These are phyloP conservation scores for Cairina moschata DNA, from an alignment of 2,113 vertebrate genomes.

Conservation along the genomic window DNA sequence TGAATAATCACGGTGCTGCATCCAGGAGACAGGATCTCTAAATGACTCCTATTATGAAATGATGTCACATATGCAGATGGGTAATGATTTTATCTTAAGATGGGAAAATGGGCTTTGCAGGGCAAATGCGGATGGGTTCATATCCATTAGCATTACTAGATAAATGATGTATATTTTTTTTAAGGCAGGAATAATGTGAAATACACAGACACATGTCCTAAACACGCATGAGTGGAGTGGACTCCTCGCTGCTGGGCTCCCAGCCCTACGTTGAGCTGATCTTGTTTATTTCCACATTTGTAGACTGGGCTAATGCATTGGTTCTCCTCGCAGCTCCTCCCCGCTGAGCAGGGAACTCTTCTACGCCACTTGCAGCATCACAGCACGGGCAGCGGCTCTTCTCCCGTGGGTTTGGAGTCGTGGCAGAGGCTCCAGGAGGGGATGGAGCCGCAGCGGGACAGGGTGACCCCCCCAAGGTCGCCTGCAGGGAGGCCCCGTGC, in stretches of 20 bases:
- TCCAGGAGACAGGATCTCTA: background rate
- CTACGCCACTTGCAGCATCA: conserved; percentile 43
- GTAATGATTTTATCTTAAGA: conserved; percentile 12
- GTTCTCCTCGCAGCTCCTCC: conserved; percentile 62
- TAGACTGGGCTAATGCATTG: background rate
- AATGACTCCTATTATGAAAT: background rate
- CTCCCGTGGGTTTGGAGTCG: conserved; percentile 30
- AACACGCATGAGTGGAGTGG: accelerated
- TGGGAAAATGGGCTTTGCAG: conserved; percentile 13
- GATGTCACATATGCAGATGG: conserved; percentile 54
- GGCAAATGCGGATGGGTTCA: background rate
- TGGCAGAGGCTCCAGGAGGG: background rate
- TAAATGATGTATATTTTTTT: background rate
- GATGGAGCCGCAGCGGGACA: background rate
- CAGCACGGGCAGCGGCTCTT: conserved; percentile 24
- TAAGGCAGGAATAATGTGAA: background rate
- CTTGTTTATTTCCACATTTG: background rate
- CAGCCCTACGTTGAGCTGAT: background rate
- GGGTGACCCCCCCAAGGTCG: conserved; percentile 56
- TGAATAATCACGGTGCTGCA: background rate
- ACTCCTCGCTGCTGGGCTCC: background rate
- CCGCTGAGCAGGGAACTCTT: conserved; percentile 56
- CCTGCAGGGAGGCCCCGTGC: accelerated
- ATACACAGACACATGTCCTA: accelerated
- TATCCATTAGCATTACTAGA: background rate